phyloP scores from a whole-genome alignment of 2,888 invertebrate genomes.

The Xestia rhomboidea region DNA sequence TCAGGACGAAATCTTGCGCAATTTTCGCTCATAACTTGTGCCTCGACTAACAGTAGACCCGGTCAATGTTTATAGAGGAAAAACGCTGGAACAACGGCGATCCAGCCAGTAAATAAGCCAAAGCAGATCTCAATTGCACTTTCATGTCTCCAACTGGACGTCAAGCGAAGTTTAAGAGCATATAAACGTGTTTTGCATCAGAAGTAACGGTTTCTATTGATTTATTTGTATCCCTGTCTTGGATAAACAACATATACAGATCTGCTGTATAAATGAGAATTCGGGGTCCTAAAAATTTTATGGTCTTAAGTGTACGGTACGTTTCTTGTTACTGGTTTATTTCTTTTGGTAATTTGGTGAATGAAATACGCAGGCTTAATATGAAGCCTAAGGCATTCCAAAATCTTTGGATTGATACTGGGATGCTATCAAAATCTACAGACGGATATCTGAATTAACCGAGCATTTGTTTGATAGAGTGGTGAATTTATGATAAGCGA shows the following conservation, averaged over 20 bases:
- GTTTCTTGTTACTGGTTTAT: conserved; percentile 47
- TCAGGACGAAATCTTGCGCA: conserved; percentile 1
- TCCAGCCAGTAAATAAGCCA: conserved; percentile 71
- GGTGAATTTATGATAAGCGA: neutral
- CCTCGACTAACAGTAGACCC: conserved; percentile 58
- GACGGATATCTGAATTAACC: neutral
- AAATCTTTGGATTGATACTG: neutral
- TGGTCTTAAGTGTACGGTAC: conserved; percentile 33
- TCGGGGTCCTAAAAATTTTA: conserved; percentile 52
- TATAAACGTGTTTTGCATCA: conserved; percentile 63
- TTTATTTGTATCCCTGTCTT: conserved; percentile 52
- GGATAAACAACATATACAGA: conserved; percentile 50
- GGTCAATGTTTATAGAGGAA: conserved; percentile 78
- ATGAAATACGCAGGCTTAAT: conserved; percentile 5
- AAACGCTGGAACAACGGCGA: conserved; percentile 66
- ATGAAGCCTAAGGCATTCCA: neutral
- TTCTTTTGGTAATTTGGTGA: conserved; percentile 29
- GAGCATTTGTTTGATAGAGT: neutral
- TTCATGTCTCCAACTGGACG: conserved; percentile 60
- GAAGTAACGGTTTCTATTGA: conserved; percentile 51
- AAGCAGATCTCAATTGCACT: conserved; percentile 70
- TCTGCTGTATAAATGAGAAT: conserved; percentile 48
- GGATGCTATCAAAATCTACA: neutral
- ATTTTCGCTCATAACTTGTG: conserved; percentile 54
- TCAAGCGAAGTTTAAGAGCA: conserved; percentile 35